Evolutionary conservation across 2,888 invertebrate species (phyloP), one percentile per base, ranked within the genome.

Genomic region (Yponomeuta cagnagella): DNA sequence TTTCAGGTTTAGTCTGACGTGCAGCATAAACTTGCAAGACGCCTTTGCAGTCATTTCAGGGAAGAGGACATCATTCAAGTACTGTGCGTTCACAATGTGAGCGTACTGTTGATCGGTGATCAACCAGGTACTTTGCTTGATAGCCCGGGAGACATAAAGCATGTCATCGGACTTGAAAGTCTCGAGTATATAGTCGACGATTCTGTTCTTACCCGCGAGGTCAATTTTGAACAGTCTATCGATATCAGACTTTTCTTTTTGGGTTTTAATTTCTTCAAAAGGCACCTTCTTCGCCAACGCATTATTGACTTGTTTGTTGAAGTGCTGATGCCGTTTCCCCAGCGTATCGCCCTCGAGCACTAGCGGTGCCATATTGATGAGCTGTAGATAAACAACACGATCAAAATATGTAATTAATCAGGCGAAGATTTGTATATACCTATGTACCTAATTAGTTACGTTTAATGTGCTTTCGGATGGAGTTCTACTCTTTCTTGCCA

Each of bases 161-260:
- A 85, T 81, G 72, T 90, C 88, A 48, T 82, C 78, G 71, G 78
- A 78, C 73, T 87, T 84, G 0, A 89, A 75, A 65, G 84, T 79
- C 52, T 79, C 77, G 12, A 89, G 73, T 72, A 89, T 78, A 70
- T 82, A 88, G 30, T 83, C 77, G 1, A 87, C 76, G 76, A 88
- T 74, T 74, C 76, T 83, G 43, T 79, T 79, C 10, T 78, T 74
- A 73, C 81, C 75, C 0, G 88, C 88, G 70, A 86, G 69, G 73
- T 89, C 88, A 72, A 89, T 87, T 76, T 84, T 85, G 48, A 85
- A 75, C 66, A 88, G 74, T 71, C 84, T 84, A 58, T 81, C 79
- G 6, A 86, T 64, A 73, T 89, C 88, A 31, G 76, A 70, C 10
- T 81, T 77, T 43, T 76, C 77, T 48, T 52, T 37, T 52, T 37